These are phyloP conservation scores for Hermaeophaga mercurialis DNA, from an alignment of 2,888 invertebrate genomes.

Conservation along the genomic window DNA sequence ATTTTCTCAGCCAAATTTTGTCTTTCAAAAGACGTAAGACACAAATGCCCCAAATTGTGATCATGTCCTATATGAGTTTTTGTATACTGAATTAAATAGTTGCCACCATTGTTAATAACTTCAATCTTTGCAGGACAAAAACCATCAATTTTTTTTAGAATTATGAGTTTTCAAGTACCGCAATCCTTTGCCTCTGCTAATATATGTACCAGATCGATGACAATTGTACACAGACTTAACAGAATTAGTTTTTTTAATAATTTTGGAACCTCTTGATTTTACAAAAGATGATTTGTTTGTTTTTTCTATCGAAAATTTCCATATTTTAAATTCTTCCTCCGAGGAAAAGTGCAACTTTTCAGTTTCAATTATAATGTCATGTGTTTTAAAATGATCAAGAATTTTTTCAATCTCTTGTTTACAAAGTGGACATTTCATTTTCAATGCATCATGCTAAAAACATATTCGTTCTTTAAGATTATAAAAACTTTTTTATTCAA, in stretches of 20 bases:
- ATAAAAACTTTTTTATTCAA: no score
- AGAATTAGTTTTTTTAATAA: background rate
- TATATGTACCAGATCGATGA: conserved; percentile 13
- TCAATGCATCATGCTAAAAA: no score
- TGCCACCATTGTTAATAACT: background rate
- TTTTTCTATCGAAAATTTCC: background rate
- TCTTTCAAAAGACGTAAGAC: conserved; percentile 15
- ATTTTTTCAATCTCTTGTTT: no score
- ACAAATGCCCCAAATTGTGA: conserved; percentile 30
- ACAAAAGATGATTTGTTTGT: background rate
- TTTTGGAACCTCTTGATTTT: background rate
- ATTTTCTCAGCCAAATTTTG: conserved; percentile 27
- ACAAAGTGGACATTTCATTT: no score
- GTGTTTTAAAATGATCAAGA: background rate
- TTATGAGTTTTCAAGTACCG: conserved; percentile 1
- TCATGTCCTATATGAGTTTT: conserved; percentile 21
- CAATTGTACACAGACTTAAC: conserved; percentile 1
- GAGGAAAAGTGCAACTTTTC: background rate
- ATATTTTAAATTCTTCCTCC: background rate
- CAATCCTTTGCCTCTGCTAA: background rate
- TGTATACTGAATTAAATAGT: background rate
- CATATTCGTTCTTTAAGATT: no score
- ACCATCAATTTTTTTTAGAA: conserved; percentile 8
- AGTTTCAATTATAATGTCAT: background rate
- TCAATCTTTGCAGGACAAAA: conserved; percentile 10